phyloP scores from a whole-genome alignment of 1,140 invertebrate genomes.

The Leptinotarsa lineolata region DNA sequence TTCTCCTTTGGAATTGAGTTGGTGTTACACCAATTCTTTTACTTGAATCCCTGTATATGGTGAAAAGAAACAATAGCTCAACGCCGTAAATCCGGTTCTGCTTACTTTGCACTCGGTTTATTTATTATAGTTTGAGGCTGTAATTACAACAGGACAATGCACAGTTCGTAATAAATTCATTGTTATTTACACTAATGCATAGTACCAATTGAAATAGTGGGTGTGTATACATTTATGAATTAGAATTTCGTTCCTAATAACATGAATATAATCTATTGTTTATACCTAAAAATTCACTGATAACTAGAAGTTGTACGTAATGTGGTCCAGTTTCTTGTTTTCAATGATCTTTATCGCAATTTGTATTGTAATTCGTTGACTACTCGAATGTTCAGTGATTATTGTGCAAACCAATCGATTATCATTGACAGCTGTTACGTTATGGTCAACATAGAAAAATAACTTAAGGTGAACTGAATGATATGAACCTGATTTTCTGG shows the following conservation, averaged over 20 bases:
- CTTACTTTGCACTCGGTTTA: conserved; percentile 24
- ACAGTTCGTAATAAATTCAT: conserved; percentile 25
- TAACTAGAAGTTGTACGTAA: background rate
- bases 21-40: too few species aligned
- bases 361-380: conserved; percentile 10
- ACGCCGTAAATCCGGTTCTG: conserved; percentile 12
- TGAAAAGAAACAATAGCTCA: too few species aligned
- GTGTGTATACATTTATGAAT: conserved; percentile 26
- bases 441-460: too few species aligned
- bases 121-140: conserved; percentile 28
- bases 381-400: background rate
- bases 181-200: conserved; percentile 25
- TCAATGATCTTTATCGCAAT: conserved; percentile 16
- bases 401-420: background rate
- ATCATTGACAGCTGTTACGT: too few species aligned
- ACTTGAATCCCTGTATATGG: too few species aligned
- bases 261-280: conserved; percentile 18
- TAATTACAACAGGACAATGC: conserved; percentile 31
- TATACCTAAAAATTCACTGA: conserved; percentile 8
- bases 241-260: conserved; percentile 20
- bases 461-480: too few species aligned
- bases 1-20: too few species aligned
- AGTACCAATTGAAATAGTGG: conserved; percentile 25
- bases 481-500: too few species aligned
- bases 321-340: conserved; percentile 1